Evolutionary conservation across 2,888 invertebrate genomes (phyloP), one percentile per base, ranked within the genome.

Genomic region (Apocheima hispidaria): DNA sequence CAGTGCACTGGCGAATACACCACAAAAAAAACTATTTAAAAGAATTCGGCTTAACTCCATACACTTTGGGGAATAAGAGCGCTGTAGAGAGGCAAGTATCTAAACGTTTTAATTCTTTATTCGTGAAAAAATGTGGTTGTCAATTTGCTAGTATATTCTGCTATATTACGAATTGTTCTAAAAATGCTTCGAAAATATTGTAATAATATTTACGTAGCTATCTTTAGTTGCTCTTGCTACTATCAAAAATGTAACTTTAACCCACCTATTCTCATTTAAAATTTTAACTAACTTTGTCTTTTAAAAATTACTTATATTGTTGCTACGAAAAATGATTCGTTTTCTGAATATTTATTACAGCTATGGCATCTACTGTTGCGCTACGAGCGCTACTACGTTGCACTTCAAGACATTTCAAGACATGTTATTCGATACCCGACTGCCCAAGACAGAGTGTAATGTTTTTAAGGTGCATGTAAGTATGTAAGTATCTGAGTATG

Each of bases 21-120:
- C 58, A 53, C 63, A n/a, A 74, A 84, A 86, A 87, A 83, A 86
- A 77, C 52, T 23, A 71, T 57, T 84, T 82, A 85, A 88, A 88
- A 85, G 83, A 87, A 86, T 87, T 87, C 79, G 70, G 76, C 81
- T 85, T 85, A 87, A 86, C 84, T 87, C 79, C 72, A 74, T 74
- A 76, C 71, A 71, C 70, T 69, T 66, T 72, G 60, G 61, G 33
- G 76, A 71, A 75, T 59, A 79, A 58, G 66, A 68, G 63, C 56
- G 50, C 4, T 5, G 26, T 77, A 41, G 86, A 86, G 77, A 65
- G 18, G 70, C 26, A 3, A 43, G 2, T 26, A 4, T 9, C 4
- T 7, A 9, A 44, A 16, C 4, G 21, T 21, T 21, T 41, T n/a
- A n/a, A n/a, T n/a, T n/a, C n/a, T n/a, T n/a, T n/a, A n/a, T n/a